Conservation (phyloP, 2,888 invertebrate species). For the Drosophila bunnanda region DNA sequence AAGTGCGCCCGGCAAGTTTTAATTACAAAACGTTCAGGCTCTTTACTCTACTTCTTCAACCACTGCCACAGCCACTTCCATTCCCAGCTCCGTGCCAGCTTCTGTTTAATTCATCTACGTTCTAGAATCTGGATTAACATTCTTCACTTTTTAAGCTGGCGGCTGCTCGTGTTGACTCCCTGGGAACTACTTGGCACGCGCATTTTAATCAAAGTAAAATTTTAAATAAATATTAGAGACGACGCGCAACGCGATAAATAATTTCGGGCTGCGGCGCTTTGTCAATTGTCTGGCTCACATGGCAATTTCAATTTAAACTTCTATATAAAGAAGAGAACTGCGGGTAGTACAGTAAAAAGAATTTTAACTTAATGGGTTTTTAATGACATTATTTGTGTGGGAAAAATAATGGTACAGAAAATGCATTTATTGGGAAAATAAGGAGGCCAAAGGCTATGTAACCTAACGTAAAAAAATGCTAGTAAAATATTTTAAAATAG, state of each 20-base stretch:
- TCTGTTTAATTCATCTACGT: constrained; percentile 65
- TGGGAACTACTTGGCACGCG: constrained; percentile 57
- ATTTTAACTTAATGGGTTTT: background rate
- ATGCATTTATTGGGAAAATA: background rate
- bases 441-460: too few relatives aligned
- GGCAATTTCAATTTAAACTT: constrained; percentile 68
- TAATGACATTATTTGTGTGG: background rate
- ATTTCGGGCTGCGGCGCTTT: constrained; percentile 28
- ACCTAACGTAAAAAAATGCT: too few relatives aligned
- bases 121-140: constrained; percentile 50
- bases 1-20: constrained; percentile 68
- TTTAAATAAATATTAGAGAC: constrained; percentile 73
- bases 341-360: background rate
- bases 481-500: too few relatives aligned
- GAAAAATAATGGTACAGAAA: background rate
- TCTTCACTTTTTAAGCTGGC: background rate
- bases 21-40: constrained; percentile 65
- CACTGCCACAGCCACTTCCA: constrained; percentile 5
- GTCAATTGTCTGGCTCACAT: constrained; percentile 56
- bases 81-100: constrained; percentile 12
- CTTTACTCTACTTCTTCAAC: constrained; percentile 6
- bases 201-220: constrained; percentile 79
- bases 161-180: constrained; percentile 37
- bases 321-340: constrained; percentile 3
- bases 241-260: constrained; percentile 46